Conservation (phyloP, 2,888 invertebrate genomes). For the Yponomeuta evonymella region DNA sequence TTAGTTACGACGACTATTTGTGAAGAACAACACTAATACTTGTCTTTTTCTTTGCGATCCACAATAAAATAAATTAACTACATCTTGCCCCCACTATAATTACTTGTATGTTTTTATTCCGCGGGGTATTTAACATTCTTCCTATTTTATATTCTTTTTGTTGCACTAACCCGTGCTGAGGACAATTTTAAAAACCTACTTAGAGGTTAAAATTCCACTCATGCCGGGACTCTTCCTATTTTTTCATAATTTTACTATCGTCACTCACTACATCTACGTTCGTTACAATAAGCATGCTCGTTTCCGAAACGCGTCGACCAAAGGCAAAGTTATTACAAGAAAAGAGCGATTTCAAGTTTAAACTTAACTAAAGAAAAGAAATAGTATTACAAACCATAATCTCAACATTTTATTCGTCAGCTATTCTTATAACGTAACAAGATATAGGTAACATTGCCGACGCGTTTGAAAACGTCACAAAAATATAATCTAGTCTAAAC, state of each 20-base stretch:
- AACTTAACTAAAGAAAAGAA: not conserved
- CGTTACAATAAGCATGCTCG: not conserved
- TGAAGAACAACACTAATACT: too few relatives aligned
- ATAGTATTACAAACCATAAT: not conserved
- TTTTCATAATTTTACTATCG: not conserved
- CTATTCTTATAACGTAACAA: not conserved
- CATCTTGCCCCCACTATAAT: too few relatives aligned
- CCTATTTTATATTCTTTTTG: not conserved
- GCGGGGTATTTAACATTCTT: not conserved
- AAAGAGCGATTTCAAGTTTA: not conserved
- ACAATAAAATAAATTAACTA: too few relatives aligned
- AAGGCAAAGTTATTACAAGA: not conserved
- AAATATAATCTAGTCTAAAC: not conserved
- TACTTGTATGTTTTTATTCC: not conserved
- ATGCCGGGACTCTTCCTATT: not conserved
- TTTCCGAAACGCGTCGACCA: not conserved
- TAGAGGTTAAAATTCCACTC: too few relatives aligned
- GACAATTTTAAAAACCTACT: too few relatives aligned
- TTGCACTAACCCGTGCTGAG: too few relatives aligned
- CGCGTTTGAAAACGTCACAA: not conserved
- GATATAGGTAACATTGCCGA: not conserved
- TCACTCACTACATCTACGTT: not conserved
- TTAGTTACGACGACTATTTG: too few relatives aligned
- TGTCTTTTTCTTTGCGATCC: too few relatives aligned
- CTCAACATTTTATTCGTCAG: not conserved